These are phyloP conservation scores for Doryteuthis pealeii DNA, from an alignment of 1,140 invertebrate genomes.

Conservation along the genomic window DNA sequence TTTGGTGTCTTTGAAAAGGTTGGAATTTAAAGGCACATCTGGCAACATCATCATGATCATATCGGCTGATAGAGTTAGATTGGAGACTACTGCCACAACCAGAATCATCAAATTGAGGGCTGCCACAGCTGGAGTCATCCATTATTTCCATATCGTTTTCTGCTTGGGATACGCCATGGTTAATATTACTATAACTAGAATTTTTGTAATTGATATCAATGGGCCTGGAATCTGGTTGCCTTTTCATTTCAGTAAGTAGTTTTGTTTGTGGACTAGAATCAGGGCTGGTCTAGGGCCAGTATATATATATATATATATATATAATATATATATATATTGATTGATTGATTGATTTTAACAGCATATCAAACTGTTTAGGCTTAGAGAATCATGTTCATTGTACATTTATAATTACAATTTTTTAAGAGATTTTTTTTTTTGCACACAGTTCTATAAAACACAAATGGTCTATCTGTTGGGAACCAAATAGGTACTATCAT, in stretches of 20 bases:
- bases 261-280: background rate
- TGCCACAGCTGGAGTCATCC: background rate
- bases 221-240: background rate
- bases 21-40: background rate
- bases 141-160: background rate
- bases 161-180: background rate
- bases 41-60: too few relatives aligned
- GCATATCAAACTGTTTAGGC: too few relatives aligned
- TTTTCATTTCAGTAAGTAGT: background rate
- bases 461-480: too few relatives aligned
- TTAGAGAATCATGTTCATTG: too few relatives aligned
- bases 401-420: too few relatives aligned
- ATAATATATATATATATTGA: too few relatives aligned
- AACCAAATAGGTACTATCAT: too few relatives aligned
- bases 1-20: constrained; percentile 34
- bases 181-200: background rate
- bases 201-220: constrained; percentile 1
- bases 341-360: too few relatives aligned
- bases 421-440: too few relatives aligned
- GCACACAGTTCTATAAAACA: too few relatives aligned
- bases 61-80: background rate
- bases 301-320: too few relatives aligned
- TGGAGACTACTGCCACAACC: background rate
- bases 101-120: background rate
- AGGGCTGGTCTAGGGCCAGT: background rate